phyloP scores from a whole-genome alignment of 1,140 invertebrate genomes.

The Lasioglossum albipes region DNA sequence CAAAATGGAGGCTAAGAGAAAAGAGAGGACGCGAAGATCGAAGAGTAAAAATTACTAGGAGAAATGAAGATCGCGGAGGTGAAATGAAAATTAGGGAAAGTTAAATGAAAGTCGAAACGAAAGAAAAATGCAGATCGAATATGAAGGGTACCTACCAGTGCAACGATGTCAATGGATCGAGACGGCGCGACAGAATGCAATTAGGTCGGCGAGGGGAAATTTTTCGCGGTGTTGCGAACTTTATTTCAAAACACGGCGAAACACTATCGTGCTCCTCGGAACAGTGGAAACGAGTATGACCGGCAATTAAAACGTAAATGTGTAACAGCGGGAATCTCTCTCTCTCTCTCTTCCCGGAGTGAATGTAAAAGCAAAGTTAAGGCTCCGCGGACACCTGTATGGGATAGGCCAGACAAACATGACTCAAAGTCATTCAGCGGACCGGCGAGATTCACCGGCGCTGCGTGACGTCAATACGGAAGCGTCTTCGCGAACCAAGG shows the following conservation, averaged over 20 bases:
- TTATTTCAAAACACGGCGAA: slow-evolving; percentile 24
- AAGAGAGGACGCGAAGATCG: no score
- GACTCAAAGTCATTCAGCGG: slow-evolving; percentile 23
- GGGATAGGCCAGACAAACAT: slow-evolving; percentile 10
- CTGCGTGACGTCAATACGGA: slow-evolving; percentile 25
- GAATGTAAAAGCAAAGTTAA: slow-evolving; percentile 33
- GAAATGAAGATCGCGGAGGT: no score
- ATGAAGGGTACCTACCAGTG: no score
- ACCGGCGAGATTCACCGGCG: slow-evolving; percentile 6
- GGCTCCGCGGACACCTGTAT: background rate
- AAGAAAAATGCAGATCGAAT: no score
- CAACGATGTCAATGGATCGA: background rate
- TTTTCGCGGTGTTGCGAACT: slow-evolving; percentile 16
- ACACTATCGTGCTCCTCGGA: background rate
- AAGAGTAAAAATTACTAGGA: no score
- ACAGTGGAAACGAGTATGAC: background rate
- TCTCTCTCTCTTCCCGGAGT: background rate
- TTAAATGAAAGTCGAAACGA: no score
- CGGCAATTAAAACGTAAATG: slow-evolving; percentile 30
- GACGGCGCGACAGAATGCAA: background rate
- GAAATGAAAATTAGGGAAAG: no score
- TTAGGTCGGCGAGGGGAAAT: slow-evolving; percentile 2
- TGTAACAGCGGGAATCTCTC: slow-evolving; percentile 13
- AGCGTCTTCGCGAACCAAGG: background rate
- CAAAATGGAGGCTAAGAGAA: no score